Evolutionary conservation across 2,113 vertebrate genomes (phyloP).

Genomic region (Crotalus tigris): DNA sequence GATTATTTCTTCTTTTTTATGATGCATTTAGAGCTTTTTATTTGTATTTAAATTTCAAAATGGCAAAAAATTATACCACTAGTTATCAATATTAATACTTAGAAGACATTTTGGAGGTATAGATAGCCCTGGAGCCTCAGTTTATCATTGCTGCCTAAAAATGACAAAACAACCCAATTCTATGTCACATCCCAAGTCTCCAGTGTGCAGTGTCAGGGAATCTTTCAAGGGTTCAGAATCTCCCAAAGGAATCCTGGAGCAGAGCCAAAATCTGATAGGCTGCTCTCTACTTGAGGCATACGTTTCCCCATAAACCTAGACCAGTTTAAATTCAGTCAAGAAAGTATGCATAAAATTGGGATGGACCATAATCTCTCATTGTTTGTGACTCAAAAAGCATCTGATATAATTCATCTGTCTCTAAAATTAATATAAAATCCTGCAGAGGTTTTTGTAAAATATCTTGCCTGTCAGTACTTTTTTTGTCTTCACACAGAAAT

Average conservation of each 20-base stretch:
- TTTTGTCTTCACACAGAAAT: constrained; percentile 73
- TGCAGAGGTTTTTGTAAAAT: neutral
- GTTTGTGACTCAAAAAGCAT: neutral
- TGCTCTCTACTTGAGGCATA: neutral
- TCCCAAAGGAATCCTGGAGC: neutral
- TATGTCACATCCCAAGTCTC: neutral
- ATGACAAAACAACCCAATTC: neutral
- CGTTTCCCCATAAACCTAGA: neutral
- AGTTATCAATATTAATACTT: neutral
- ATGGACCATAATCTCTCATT: neutral
- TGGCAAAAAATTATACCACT: neutral
- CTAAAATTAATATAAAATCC: neutral
- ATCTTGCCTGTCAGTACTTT: neutral
- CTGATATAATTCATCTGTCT: neutral
- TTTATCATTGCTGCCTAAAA: neutral
- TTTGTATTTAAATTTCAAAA: neutral
- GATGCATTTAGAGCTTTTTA: neutral
- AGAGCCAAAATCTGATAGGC: neutral
- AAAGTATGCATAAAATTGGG: neutral
- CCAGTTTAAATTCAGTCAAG: neutral
- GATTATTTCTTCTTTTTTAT: neutral
- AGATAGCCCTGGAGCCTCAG: neutral
- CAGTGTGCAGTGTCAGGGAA: neutral
- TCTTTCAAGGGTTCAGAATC: neutral
- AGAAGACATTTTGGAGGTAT: neutral